Conservation (phyloP, 2,888 invertebrate species). For the Tribolium freemani region DNA sequence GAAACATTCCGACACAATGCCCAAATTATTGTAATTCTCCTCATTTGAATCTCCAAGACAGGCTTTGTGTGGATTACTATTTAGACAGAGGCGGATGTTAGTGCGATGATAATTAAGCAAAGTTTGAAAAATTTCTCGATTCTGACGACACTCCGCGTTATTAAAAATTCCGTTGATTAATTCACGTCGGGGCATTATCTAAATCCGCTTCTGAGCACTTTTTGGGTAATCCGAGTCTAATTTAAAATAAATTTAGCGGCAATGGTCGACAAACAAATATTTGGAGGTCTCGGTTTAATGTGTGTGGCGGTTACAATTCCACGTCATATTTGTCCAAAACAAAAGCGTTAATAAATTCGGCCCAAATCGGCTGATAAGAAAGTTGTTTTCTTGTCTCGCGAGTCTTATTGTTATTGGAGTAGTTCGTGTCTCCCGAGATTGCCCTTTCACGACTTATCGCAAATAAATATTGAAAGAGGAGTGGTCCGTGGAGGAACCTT, state of each 20-base stretch:
- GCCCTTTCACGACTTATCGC: too few relatives aligned
- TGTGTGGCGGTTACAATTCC: background rate
- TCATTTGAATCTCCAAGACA: slow-evolving; percentile 23
- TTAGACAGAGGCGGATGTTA: slow-evolving; percentile 8
- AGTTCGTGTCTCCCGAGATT: too few relatives aligned
- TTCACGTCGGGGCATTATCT: background rate
- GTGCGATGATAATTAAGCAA: slow-evolving; percentile 9
- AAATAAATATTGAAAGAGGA: too few relatives aligned
- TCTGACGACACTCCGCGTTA: too few relatives aligned
- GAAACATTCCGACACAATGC: slow-evolving; percentile 13
- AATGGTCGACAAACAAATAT: background rate
- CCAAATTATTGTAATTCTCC: slow-evolving; percentile 27
- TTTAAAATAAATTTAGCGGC: slow-evolving; percentile 15
- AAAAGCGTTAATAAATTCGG: too few relatives aligned
- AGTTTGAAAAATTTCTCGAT: too few relatives aligned
- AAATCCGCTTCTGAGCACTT: background rate
- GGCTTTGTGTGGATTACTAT: slow-evolving; percentile 25
- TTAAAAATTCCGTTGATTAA: background rate
- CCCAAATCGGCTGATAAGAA: background rate
- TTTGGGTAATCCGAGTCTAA: slow-evolving; percentile 5
- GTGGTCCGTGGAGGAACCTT: too few relatives aligned
- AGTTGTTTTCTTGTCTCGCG: background rate
- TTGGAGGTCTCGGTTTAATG: background rate
- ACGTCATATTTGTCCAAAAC: background rate
- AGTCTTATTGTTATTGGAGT: too few relatives aligned